Evolutionary conservation across 1,140 invertebrate species (phyloP), one percentile per base, ranked within the genome.

Genomic region (Cephus cinctus): DNA sequence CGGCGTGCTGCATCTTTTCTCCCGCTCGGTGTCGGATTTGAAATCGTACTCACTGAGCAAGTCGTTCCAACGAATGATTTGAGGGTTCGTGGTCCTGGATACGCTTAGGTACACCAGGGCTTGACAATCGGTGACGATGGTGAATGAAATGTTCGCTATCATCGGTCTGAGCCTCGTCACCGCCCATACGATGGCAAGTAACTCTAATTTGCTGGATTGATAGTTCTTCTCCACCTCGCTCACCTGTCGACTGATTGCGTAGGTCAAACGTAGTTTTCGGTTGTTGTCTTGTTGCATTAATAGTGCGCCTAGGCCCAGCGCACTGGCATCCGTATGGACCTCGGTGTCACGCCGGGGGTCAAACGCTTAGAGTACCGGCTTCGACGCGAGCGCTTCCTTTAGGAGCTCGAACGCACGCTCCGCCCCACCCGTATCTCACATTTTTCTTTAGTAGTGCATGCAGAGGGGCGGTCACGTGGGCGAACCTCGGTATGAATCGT

Each of bases 301-400:
- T 1, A 61, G 54, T 4, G 53, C 65, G 2, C 59, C 65, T 11
- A 68, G 50, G 0, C 68, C 67, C 1, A 44, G 18, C n/a, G 53
- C 48, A 31, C 59, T 61, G 0, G 67, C 65, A 49, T 68, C 62
- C 0, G 64, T 65, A 39, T 73, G 69, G 2, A 71, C 16, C 32
- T 74, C 68, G 0, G 63, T 57, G 18, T 46, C 6, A 8, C 2
- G 18, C 2, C 18, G 54, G 2, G 52, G 45, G 30, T 62, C 52
- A 12, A 45, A 65, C 15, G 52, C 34, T 21, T 46, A 31, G n/a
- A 63, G 39, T 23, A 62, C 44, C 3, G 57, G 62, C 19, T 51
- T 48, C 16, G 39, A 44, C 11, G 30, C 18, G 2, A 18, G 8
- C 20, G 46, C 34, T 36, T 56, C 42, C 1, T 6, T 41, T 14